A percentile compares a stretch with the other conserved stretches of the same genome.
These are phyloP conservation scores for Actinia equina DNA, from an alignment of 64 coral and sea anemone genomes.

Conservation along the genomic window DNA sequence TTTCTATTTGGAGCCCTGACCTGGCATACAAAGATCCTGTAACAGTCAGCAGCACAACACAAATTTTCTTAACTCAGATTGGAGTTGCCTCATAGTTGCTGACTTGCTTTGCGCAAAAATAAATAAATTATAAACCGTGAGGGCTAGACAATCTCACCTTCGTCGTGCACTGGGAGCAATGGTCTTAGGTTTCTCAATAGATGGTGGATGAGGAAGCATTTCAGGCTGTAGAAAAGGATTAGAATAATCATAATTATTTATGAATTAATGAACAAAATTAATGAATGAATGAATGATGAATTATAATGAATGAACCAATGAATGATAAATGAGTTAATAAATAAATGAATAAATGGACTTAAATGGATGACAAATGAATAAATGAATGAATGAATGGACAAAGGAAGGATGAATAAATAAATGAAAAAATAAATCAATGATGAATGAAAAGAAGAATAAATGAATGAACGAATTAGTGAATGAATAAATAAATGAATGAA, in stretches of 20 bases:
- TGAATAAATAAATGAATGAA: background rate
- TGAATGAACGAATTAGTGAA: background rate
- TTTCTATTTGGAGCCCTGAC: no score
- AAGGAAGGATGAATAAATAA: background rate
- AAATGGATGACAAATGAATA: background rate
- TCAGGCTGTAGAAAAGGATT: slow-evolving; percentile 42
- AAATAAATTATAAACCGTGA: no score
- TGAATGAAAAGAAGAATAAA: background rate
- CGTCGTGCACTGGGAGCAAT: slow-evolving; percentile 40
- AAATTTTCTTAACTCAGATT: no score
- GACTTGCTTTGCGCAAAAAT: no score
- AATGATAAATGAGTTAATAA: background rate
- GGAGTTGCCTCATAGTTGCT: no score
- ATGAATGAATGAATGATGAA: background rate
- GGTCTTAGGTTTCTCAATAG: slow-evolving; percentile 40
- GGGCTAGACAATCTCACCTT: slow-evolving; percentile 20
- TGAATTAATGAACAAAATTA: background rate
- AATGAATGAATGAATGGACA: background rate
- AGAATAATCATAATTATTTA: background rate
- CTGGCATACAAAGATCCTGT: no score
- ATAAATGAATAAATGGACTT: background rate
- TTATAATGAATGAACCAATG: background rate
- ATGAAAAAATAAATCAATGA: background rate
- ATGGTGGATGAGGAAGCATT: slow-evolving; percentile 43
- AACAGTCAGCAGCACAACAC: no score